Conservation (phyloP, 2,888 invertebrate genomes). For the Strigamia transsilvanica region DNA sequence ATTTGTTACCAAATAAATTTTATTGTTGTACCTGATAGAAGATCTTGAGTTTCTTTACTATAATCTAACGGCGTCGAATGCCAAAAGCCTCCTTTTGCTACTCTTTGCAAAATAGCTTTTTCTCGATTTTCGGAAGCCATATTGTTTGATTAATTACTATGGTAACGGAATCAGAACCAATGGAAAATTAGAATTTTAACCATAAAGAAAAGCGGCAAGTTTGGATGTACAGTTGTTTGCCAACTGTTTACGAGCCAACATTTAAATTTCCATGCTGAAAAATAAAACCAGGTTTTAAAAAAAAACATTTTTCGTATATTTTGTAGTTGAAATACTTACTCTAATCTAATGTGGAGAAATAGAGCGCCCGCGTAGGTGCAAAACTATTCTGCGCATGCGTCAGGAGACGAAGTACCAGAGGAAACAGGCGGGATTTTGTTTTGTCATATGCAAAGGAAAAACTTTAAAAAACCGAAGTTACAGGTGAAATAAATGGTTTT, state of each 20-base stretch:
- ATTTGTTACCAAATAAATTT: not conserved
- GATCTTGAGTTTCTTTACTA: not conserved
- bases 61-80: not conserved
- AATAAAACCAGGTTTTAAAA: too few relatives aligned
- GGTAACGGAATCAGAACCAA: not conserved
- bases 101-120: not conserved
- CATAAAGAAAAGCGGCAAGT: not conserved
- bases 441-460: too few relatives aligned
- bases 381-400: too few relatives aligned
- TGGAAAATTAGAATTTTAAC: not conserved
- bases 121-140: not conserved
- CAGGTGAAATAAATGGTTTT: not conserved
- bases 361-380: too few relatives aligned
- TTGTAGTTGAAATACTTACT: too few relatives aligned
- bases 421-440: too few relatives aligned
- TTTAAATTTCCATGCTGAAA: too few relatives aligned
- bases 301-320: too few relatives aligned
- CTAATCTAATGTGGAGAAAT: too few relatives aligned
- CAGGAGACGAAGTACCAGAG: too few relatives aligned
- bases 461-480: not conserved
- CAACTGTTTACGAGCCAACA: too few relatives aligned
- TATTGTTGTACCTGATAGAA: slow-evolving; percentile 1
- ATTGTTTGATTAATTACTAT: not conserved
- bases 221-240: not conserved
- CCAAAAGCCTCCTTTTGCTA: not conserved